Percentiles rank a stretch among this genome's conserved stretches.
Conservation (phyloP, 2,888 invertebrate species). For the Melieria omissa region DNA sequence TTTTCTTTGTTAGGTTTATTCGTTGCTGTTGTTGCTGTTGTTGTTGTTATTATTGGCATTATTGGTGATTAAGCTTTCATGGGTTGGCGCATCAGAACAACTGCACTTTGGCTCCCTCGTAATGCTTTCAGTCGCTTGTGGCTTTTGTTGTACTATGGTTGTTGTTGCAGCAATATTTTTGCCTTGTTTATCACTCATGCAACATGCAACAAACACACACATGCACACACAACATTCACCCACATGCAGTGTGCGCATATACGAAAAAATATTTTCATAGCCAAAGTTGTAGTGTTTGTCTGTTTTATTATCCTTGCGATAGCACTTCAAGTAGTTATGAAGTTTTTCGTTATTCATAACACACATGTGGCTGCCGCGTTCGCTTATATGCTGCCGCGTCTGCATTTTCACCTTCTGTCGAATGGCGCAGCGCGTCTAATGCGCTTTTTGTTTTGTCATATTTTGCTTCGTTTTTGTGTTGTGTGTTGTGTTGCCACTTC, state of each 20-base stretch:
- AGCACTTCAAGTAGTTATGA: conserved; percentile 42
- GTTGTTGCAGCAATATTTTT: too few relatives aligned
- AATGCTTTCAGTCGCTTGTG: too few relatives aligned
- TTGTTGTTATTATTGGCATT: too few relatives aligned
- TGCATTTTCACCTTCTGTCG: conserved; percentile 33
- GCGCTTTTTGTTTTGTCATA: conserved; percentile 25
- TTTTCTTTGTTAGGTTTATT: too few relatives aligned
- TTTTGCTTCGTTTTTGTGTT: conserved; percentile 19
- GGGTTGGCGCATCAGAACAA: too few relatives aligned
- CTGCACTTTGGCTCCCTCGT: too few relatives aligned
- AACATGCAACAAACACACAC: not conserved
- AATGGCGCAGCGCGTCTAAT: conserved; percentile 21
- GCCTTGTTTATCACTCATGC: too few relatives aligned
- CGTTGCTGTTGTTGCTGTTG: too few relatives aligned
- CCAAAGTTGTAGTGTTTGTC: conserved; percentile 61
- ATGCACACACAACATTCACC: not conserved
- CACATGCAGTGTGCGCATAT: not conserved
- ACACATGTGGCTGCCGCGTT: conserved; percentile 40
- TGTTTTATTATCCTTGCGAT: conserved; percentile 61
- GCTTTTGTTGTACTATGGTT: too few relatives aligned
- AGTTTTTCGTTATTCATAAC: conserved; percentile 55
- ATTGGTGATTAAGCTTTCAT: too few relatives aligned
- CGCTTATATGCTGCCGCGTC: conserved; percentile 12
- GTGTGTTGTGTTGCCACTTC: conserved; percentile 14
- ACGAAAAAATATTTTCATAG: conserved; percentile 56